A percentile compares a stretch with the other conserved stretches of the same genome.
These are phyloP conservation scores for Macrobrachium nipponense DNA, from an alignment of 1,140 invertebrate genomes.

Conservation along the genomic window DNA sequence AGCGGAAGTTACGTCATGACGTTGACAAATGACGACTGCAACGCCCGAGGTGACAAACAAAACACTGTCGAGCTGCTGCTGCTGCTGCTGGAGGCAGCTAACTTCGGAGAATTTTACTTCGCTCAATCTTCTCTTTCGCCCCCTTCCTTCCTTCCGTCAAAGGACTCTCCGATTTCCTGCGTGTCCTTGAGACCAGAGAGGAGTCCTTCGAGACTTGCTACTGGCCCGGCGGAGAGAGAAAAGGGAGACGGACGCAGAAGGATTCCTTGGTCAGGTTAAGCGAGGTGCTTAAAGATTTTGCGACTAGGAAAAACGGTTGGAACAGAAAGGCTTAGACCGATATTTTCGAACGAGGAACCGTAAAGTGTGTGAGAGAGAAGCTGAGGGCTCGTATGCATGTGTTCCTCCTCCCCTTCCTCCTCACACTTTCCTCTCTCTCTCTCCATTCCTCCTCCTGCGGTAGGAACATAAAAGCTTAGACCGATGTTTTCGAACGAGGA, in stretches of 20 bases:
- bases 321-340: background rate
- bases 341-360: background rate
- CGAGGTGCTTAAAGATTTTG: no score
- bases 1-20: constrained; percentile 51
- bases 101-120: background rate
- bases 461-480: no score
- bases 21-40: constrained; percentile 49
- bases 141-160: background rate
- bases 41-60: constrained; percentile 48
- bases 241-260: no score
- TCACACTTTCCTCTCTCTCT: no score
- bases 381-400: no score
- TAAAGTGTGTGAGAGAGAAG: background rate
- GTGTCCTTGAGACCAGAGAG: background rate
- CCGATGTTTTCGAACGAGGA: no score
- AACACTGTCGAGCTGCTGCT: constrained; percentile 34
- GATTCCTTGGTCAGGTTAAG: background rate
- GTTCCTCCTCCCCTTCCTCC: no score
- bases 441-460: background rate
- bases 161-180: no score
- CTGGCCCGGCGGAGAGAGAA: no score
- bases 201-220: no score
- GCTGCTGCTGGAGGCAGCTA: background rate
- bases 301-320: background rate
- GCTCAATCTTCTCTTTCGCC: background rate